phyloP scores from a whole-genome alignment of 2,888 invertebrate species.

The Caenorhabditis uteleia region DNA sequence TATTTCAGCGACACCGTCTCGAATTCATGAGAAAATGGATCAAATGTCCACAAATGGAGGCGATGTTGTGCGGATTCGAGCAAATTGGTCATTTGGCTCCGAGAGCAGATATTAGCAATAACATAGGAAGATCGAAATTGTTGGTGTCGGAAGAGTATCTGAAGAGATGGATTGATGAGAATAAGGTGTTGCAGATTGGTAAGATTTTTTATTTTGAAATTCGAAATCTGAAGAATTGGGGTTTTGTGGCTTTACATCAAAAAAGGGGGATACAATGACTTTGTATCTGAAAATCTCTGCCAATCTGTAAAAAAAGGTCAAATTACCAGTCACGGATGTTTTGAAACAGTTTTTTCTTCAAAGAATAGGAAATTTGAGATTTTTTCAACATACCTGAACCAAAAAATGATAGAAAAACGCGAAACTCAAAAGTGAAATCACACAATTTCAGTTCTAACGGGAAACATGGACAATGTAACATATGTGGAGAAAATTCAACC shows the following conservation, averaged over 20 bases:
- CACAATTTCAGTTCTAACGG: conserved; percentile 45
- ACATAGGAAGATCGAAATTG: conserved; percentile 10
- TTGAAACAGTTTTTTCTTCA: not conserved
- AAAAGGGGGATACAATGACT: too few species aligned
- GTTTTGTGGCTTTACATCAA: too few species aligned
- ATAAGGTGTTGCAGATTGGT: conserved; percentile 39
- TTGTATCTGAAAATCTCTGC: too few species aligned
- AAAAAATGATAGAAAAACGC: not conserved
- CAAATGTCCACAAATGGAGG: conserved; percentile 40
- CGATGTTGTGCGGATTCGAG: conserved; percentile 27
- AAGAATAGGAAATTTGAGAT: too few species aligned
- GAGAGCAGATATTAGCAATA: conserved; percentile 6
- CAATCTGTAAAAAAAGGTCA: not conserved
- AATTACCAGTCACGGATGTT: not conserved
- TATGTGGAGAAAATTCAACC: conserved; percentile 74
- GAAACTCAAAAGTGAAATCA: too few species aligned
- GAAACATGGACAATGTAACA: conserved; percentile 73
- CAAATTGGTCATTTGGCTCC: conserved; percentile 32
- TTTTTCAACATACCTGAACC: not conserved
- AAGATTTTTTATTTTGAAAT: too few species aligned
- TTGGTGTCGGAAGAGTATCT: conserved; percentile 30
- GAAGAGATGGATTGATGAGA: conserved; percentile 35
- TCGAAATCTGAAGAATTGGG: too few species aligned
- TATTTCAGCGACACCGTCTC: conserved; percentile 8
- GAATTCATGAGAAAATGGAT: conserved; percentile 35